Conservation (phyloP, 2,113 vertebrate genomes). For the Tragelaphus strepsiceros region DNA sequence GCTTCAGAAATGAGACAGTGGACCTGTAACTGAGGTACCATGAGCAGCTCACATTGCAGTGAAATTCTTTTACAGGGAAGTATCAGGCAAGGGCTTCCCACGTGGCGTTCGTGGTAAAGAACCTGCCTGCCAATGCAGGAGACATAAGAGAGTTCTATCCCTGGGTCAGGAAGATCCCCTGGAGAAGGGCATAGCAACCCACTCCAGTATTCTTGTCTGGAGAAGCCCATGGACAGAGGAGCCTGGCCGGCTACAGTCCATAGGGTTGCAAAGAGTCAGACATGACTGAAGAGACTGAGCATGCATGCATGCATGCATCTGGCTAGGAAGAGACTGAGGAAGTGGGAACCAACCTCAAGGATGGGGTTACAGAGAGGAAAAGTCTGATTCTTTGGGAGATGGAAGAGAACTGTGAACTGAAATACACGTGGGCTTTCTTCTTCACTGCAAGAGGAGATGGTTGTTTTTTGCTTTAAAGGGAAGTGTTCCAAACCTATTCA, state of each 20-base stretch:
- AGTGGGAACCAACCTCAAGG: neutral
- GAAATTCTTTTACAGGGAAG: neutral
- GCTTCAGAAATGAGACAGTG: neutral
- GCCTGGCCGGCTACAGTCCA: neutral
- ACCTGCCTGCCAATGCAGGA: neutral
- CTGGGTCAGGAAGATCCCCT: neutral
- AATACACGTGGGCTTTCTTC: neutral
- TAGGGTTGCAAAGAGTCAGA: neutral
- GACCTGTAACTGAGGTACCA: neutral
- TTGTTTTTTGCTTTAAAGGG: neutral
- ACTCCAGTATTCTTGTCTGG: neutral
- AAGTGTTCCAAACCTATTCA: neutral
- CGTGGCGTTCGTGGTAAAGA: neutral
- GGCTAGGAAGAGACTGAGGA: neutral
- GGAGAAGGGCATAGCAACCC: neutral
- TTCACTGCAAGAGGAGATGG: neutral
- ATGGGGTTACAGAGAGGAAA: neutral
- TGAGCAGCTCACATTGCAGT: rapidly evolving
- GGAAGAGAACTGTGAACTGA: neutral
- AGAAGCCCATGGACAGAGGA: neutral
- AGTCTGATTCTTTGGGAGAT: neutral
- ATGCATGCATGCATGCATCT: rapidly evolving
- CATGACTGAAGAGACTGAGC: neutral
- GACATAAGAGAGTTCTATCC: neutral
- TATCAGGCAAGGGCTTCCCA: neutral